Evolutionary conservation across 2,888 invertebrate genomes (phyloP), one percentile per base, ranked within the genome.

Genomic region (Chesias legatella): DNA sequence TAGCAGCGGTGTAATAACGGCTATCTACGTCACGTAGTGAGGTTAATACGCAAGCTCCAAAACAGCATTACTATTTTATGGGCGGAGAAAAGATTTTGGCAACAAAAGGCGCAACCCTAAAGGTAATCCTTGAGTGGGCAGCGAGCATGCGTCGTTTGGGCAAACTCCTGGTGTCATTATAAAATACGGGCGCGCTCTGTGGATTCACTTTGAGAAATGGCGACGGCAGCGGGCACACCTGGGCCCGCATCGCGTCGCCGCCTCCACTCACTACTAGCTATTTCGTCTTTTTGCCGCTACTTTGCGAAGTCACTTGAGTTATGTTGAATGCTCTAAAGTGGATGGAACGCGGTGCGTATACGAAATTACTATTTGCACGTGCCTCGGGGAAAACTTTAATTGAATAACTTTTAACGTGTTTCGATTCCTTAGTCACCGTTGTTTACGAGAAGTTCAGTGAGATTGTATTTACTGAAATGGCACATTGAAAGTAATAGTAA

Each of bases 151-250:
- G 77, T 78, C 73, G 79, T 72, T 76, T 73, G 74, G 73, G 73
- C 73, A 73, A 79, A 73, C 73, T 77, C 74, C 68, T 68, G 58
- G 76, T 78, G 80, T 81, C 82, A 79, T 86, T 85, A 83, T 85
- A 84, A 85, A 83, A 84, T 81, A 84, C 78, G 82, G 66, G 68
- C 73, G 48, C 67, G 65, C 72, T 67, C 60, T 73, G 78, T 73
- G 78, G 76, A 79, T 80, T 76, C 80, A 79, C 80, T 85, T 80
- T 86, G 86, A 85, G 86, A 83, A 83, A 86, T 86, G 74, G 78
- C 70, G 79, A 69, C 59, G 70, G 70, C 70, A 64, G 68, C 53
- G 54, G 51, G 56, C 67, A 67, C 85, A 84, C 84, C 85, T 84
- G 84, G 62, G 77, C 48, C 73, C 66, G 41, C 21, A 43, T 56